Percentiles rank a stretch among this genome's conserved stretches.
phyloP scores from a whole-genome alignment of 2,797 vertebrate genomes.

The Anableps anableps region DNA sequence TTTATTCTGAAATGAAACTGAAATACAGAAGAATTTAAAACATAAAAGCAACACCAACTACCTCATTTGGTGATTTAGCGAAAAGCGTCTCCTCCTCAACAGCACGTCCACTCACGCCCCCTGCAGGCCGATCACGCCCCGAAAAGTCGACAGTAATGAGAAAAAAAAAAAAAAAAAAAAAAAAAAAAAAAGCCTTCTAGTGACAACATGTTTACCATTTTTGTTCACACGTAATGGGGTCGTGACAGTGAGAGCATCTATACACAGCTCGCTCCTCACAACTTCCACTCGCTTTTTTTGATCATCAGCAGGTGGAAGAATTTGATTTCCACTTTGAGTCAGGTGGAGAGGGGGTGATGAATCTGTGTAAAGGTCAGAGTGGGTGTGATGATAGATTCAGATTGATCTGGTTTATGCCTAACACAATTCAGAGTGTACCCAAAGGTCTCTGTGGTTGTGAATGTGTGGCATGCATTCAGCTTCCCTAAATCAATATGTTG shows the following conservation, averaged over 20 bases:
- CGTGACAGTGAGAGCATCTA: conserved; percentile 2
- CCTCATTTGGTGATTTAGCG: background rate
- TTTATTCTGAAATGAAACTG: conserved; percentile 11
- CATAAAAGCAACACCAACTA: background rate
- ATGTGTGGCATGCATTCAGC: background rate
- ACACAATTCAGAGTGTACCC: background rate
- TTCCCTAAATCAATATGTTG: background rate
- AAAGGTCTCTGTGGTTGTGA: background rate
- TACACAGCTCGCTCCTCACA: conserved; percentile 39
- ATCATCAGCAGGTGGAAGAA: background rate
- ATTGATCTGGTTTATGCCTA: conserved; percentile 15
- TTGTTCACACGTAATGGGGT: conserved; percentile 33
- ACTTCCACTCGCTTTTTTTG: background rate
- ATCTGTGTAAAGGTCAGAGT: conserved; percentile 29
- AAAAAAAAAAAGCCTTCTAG: conserved; percentile 31
- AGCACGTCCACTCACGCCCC: conserved; percentile 26
- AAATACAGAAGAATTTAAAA: conserved; percentile 26
- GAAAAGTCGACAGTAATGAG: conserved; percentile 13
- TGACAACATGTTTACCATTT: conserved; percentile 28
- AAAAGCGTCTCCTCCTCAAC: background rate
- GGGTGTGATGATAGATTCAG: conserved; percentile 19
- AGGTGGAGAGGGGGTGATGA: background rate
- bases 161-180: background rate
- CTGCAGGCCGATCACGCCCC: conserved; percentile 24
- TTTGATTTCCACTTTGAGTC: background rate